Base-by-base conservation (phyloP, 2,888 invertebrate species). In the Pseudeuparius sepicola region DNA sequence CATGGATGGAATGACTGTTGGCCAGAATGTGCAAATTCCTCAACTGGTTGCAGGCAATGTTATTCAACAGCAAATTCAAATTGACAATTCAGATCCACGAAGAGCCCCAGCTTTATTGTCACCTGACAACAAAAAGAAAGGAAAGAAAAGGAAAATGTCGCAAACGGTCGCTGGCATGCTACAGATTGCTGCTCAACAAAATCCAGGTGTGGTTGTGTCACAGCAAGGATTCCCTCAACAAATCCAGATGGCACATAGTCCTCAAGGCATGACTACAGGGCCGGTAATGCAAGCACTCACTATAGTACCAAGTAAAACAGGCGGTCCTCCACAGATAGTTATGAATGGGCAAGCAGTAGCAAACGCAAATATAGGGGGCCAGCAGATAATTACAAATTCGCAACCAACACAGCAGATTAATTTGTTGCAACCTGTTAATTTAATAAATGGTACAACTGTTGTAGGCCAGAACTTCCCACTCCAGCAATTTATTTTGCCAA, bases 401-500 rank as follows among this genome's bases (percentile, higher is more conserved):
- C 60, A 60, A 49, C 59, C 60, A 16, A 44, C 57, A 2, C 68
- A 68, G 41, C 76, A 83, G 54, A 82, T 80, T 17, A 80, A 85
- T 57, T 64, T 86, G 25, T 60, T 82, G 2, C 87, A 87, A 55
- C 87, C 87, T 1, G 81, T 87, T 17, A 86, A 86, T 63, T 63
- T 87, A 42, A 71, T 85, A 39, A 84, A 83, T 35, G 73, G 76
- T 30, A 65, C 75, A 1, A 70, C 75, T 18, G 73, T 75, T 3
- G 74, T 79, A 38, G 75, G 82, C 44, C 77, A 79, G 31, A 82
- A 82, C 54, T 80, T 82, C 55, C 81, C 81, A 0, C 80, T 82
- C 47, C 87, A 86, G 55, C 87, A 87, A 53, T 78, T 87, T 49
- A 76, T 87, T 33, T 78, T 87, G 36, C 86, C 86, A 7, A 84